Evolutionary conservation across 2,113 vertebrate genomes (phyloP).

Genomic region (Leuciscus idus): DNA sequence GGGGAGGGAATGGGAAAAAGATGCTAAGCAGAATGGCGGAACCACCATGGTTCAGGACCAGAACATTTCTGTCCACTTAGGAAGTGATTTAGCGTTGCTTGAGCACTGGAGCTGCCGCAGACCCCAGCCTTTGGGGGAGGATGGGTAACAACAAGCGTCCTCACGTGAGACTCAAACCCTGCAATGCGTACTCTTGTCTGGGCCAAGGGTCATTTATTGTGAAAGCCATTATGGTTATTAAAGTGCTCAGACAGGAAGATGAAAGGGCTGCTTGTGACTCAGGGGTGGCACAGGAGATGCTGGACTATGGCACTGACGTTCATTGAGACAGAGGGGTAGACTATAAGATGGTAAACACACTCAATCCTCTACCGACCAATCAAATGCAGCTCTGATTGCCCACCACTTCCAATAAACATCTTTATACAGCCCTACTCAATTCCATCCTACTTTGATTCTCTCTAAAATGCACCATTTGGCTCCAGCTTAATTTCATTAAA

Average conservation of each 20-base stretch:
- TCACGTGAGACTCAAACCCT: constrained; percentile 74
- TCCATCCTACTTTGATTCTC: constrained; percentile 16
- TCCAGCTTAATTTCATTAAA: constrained; percentile 41
- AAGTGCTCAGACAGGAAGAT: constrained; percentile 78
- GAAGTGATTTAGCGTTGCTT: constrained; percentile 44
- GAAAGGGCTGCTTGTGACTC: constrained; percentile 70
- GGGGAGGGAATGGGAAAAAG: constrained; percentile 21
- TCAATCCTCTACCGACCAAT: constrained; percentile 15
- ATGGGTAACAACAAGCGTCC: constrained; percentile 58
- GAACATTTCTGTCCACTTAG: constrained; percentile 61
- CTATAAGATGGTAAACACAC: constrained; percentile 8
- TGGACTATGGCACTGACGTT: constrained; percentile 71
- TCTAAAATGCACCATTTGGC: constrained; percentile 20
- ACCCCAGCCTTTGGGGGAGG: constrained; percentile 2
- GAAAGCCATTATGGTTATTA: constrained; percentile 76
- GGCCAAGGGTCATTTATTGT: constrained; percentile 72
- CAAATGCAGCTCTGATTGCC: constrained; percentile 6
- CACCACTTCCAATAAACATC: constrained; percentile 22
- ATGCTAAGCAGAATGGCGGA: constrained; percentile 57
- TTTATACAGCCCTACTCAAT: constrained; percentile 3
- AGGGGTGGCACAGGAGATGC: constrained; percentile 68
- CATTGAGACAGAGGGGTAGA: constrained; percentile 65
- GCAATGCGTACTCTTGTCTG: constrained; percentile 69
- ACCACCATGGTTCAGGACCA: constrained; percentile 37
- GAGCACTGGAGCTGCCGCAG: not conserved